A percentile compares a stretch with the other conserved stretches of the same genome.
These are phyloP conservation scores for Chelonus insularis DNA, from an alignment of 1,140 invertebrate species.

Conservation along the genomic window DNA sequence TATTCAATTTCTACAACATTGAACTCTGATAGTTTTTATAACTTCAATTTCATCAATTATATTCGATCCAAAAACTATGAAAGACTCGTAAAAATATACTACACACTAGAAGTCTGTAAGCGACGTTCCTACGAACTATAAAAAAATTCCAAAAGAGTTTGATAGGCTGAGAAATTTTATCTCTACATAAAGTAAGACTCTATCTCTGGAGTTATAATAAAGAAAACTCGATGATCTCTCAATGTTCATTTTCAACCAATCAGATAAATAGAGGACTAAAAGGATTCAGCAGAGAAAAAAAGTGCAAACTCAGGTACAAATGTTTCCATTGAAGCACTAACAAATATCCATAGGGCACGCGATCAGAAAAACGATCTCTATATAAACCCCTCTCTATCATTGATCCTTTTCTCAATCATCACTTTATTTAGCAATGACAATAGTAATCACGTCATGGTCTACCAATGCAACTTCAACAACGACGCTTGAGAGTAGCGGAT, in stretches of 20 bases:
- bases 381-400: background rate
- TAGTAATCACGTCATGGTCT: constrained; percentile 13
- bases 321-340: background rate
- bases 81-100: too few relatives aligned
- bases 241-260: background rate
- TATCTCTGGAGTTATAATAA: background rate
- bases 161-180: too few relatives aligned
- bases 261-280: background rate
- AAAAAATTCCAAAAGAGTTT: too few relatives aligned
- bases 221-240: background rate
- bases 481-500: constrained; percentile 6
- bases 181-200: too few relatives aligned
- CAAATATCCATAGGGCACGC: constrained; percentile 26
- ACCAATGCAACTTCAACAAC: constrained; percentile 13
- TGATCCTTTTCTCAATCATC: background rate
- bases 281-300: background rate
- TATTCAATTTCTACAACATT: too few relatives aligned
- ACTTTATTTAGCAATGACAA: constrained; percentile 20
- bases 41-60: too few relatives aligned
- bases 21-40: too few relatives aligned
- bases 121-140: too few relatives aligned
- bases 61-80: too few relatives aligned
- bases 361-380: background rate
- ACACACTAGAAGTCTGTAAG: too few relatives aligned
- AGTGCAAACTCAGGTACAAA: background rate